A percentile compares a stretch with the other conserved stretches of the same genome.
These are phyloP conservation scores for Tiliacea aurago DNA, from an alignment of 2,888 invertebrate genomes.

Conservation along the genomic window DNA sequence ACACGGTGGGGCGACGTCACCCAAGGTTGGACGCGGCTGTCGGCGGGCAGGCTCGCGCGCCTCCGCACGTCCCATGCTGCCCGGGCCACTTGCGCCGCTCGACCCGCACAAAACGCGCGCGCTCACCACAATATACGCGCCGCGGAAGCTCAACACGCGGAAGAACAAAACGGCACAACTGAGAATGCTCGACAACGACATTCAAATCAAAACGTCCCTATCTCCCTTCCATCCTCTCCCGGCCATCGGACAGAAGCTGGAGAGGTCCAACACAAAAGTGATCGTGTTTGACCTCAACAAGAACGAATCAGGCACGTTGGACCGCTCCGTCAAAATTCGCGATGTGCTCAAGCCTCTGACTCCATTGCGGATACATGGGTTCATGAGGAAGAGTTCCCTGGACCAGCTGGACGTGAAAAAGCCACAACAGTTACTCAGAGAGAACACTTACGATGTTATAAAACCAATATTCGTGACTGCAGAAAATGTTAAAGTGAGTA, in stretches of 20 bases:
- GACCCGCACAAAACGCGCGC: constrained; percentile 85
- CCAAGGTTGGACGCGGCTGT: constrained; percentile 82
- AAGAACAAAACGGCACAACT: constrained; percentile 83
- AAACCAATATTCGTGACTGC: constrained; percentile 82
- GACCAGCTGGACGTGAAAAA: constrained; percentile 74
- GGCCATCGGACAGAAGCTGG: constrained; percentile 85
- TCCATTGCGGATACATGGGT: constrained; percentile 81
- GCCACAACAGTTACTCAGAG: constrained; percentile 83
- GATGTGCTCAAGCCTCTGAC: constrained; percentile 86
- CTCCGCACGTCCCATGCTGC: constrained; percentile 84
- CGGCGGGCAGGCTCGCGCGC: constrained; percentile 81
- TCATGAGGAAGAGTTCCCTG: constrained; percentile 74
- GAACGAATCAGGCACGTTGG: constrained; percentile 62
- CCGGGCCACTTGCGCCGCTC: constrained; percentile 84
- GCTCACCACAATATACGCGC: constrained; percentile 87
- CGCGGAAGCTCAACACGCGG: constrained; percentile 82
- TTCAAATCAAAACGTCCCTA: constrained; percentile 79
- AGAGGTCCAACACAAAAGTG: constrained; percentile 82
- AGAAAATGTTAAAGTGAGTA: constrained; percentile 70
- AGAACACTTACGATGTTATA: constrained; percentile 88
- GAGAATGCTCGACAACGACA: constrained; percentile 86
- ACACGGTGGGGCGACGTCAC: constrained; percentile 69
- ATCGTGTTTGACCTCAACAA: constrained; percentile 84
- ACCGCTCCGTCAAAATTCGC: constrained; percentile 75
- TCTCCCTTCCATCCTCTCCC: constrained; percentile 88